Evolutionary conservation across 2,888 invertebrate species (phyloP).

Genomic region (Epirrhoe alternata): DNA sequence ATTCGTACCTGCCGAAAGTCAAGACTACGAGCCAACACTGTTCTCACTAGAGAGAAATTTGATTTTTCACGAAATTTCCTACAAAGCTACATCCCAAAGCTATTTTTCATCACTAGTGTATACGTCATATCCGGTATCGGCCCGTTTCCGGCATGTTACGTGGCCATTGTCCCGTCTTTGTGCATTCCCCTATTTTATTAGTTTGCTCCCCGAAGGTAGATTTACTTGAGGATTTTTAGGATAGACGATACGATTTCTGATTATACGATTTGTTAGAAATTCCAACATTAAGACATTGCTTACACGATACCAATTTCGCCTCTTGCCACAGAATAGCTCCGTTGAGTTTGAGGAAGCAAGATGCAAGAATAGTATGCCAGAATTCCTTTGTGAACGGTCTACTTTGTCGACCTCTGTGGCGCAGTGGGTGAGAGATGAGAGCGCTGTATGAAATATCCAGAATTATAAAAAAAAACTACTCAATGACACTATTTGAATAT

Average conservation of each 20-base stretch:
- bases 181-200: constrained; percentile 63
- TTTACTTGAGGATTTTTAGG: constrained; percentile 25
- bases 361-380: too few relatives aligned
- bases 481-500: too few relatives aligned
- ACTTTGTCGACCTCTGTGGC: too few relatives aligned
- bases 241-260: constrained; percentile 16
- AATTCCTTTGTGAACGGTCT: too few relatives aligned
- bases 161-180: constrained; percentile 63
- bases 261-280: not conserved
- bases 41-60: not conserved
- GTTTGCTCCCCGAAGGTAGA: constrained; percentile 56
- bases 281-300: not conserved
- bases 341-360: too few relatives aligned
- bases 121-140: constrained; percentile 57
- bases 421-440: too few relatives aligned
- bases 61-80: not conserved
- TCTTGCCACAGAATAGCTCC: too few relatives aligned
- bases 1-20: too few relatives aligned
- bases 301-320: too few relatives aligned
- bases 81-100: constrained; percentile 12
- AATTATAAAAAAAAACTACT: too few relatives aligned
- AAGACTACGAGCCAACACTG: too few relatives aligned
- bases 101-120: constrained; percentile 26
- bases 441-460: too few relatives aligned
- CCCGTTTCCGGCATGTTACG: constrained; percentile 59